A percentile compares a stretch with the other conserved stretches of the same genome.
Evolutionary conservation across 2,797 vertebrate species (phyloP).

Genomic region (Brachyalestes nurse): DNA sequence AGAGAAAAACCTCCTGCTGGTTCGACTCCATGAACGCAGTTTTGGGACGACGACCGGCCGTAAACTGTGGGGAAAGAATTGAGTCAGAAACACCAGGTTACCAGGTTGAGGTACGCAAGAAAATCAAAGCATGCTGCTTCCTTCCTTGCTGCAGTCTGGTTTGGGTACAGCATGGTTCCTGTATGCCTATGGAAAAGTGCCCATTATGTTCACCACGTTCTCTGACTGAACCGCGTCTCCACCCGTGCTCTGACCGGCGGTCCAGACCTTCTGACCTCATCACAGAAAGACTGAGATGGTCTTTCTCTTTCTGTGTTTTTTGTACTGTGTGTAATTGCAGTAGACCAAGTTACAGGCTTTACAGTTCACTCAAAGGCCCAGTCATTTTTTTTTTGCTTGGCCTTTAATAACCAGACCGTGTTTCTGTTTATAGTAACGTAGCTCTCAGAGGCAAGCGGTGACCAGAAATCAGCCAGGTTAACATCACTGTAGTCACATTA

Average conservation of each 20-base stretch:
- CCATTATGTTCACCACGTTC: neutral
- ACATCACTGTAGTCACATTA: neutral
- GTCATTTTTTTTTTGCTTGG: no score
- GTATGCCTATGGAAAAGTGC: no score
- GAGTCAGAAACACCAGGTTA: no score
- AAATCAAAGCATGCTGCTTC: no score
- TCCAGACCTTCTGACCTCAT: constrained; percentile 17
- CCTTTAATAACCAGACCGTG: neutral
- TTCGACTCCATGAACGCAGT: no score
- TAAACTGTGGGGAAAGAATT: no score
- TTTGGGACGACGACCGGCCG: no score
- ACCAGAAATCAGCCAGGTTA: neutral
- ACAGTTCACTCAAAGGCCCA: no score
- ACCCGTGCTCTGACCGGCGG: neutral
- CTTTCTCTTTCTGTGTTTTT: neutral
- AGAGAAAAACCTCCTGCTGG: no score
- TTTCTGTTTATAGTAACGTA: neutral
- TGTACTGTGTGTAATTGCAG: constrained; percentile 20
- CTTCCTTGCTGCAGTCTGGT: no score
- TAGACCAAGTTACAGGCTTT: neutral
- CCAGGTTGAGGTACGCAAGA: no score
- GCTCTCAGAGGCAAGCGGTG: neutral
- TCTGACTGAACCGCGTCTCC: constrained; percentile 1
- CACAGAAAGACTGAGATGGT: constrained; percentile 6
- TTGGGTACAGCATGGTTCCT: no score